Base-by-base conservation (phyloP, 2,888 invertebrate species). In the Trissonchulus latispiculum region DNA sequence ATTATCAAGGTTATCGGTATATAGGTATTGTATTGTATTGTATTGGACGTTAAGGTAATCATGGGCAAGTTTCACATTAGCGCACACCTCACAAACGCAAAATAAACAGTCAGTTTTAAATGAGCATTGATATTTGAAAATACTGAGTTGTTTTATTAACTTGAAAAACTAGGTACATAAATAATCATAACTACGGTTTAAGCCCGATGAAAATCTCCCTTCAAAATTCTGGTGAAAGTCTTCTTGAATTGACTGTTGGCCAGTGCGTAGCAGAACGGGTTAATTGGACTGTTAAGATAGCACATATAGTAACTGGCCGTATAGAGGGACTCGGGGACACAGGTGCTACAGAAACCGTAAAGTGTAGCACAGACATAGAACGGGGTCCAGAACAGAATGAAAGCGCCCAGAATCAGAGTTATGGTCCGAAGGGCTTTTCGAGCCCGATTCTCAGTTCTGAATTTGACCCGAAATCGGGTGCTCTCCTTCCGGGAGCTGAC, bases 181-280 rank as follows among this genome's bases (percentile, higher is more conserved):
- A n/a, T n/a, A n/a, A n/a, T n/a, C n/a, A n/a, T n/a, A n/a, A n/a
- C n/a, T n/a, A n/a, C n/a, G n/a, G n/a, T n/a, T n/a, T 59, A 75
- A 31, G 71, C 75, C 1, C 75, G 73, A 15, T 73, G 77, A 72
- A 95, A 89, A 84, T 99, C 97, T 1, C 95, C 93, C 83, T 91
- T 91, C 66, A 99, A 88, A 79, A 99, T 92, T 81, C 97, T 88
- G 77, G 92, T 93, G 84, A 99, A 97, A 72, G 97, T 95, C 85
- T 95, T 94, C 86, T 99, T 99, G 86, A 99, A 99, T 84, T 99
- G 97, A 82, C 95, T 95, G 86, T 99, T 99, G 77, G 97, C 97
- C 78, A 99, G 86, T 37, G 99, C 99, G 84, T 99, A 99, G 85
- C 97, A 99, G 84, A 99, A 95, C 8, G 99, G 99, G 85, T 99